Percentiles rank a stretch among this genome's conserved stretches.
Conservation (phyloP, 2,888 invertebrate species). For the Cryptocheilus praepositus region DNA sequence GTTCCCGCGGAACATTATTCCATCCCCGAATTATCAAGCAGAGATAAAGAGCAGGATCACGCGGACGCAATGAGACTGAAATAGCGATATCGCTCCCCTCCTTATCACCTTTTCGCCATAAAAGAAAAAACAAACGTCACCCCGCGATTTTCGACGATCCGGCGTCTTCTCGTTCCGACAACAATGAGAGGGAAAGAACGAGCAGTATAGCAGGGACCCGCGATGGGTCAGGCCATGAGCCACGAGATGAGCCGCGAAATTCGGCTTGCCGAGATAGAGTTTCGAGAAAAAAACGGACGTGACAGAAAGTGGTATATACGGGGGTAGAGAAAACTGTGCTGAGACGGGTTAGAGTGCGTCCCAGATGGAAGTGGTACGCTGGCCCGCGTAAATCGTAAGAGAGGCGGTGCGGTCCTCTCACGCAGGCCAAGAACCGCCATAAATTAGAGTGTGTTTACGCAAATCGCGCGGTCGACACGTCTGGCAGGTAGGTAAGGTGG, state of each 20-base stretch:
- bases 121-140: background rate
- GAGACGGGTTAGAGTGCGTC: background rate
- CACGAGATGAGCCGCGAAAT: too few relatives aligned
- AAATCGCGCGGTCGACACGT: constrained; percentile 55
- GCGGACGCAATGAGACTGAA: constrained; percentile 17
- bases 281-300: constrained; percentile 25
- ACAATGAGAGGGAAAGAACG: too few relatives aligned
- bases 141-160: background rate
- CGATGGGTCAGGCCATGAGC: too few relatives aligned
- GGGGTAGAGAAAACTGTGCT: constrained; percentile 13
- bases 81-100: constrained; percentile 2
- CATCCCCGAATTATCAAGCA: constrained; percentile 42
- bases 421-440: constrained; percentile 41
- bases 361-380: background rate
- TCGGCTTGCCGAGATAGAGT: background rate
- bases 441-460: constrained; percentile 62
- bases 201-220: too few relatives aligned
- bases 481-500: constrained; percentile 52
- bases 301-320: constrained; percentile 39
- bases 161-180: too few relatives aligned
- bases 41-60: constrained; percentile 38
- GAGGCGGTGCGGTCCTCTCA: constrained; percentile 27
- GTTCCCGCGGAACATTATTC: constrained; percentile 38
- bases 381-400: constrained; percentile 43
- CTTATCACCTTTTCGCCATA: background rate